Conservation (phyloP, 2,888 invertebrate genomes). For the Eulithis testata region DNA sequence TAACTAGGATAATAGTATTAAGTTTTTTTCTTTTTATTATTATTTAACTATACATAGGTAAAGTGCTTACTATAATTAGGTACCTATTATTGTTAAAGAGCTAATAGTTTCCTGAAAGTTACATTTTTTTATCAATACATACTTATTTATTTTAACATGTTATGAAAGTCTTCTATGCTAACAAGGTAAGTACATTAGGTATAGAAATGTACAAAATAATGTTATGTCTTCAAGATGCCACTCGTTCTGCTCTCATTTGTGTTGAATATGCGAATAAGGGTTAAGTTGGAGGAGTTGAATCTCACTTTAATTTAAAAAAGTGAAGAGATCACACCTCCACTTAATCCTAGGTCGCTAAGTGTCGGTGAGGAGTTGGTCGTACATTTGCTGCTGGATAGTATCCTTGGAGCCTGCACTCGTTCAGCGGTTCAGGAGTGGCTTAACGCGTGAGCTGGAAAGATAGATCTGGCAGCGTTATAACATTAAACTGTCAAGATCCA, state of each 20-base stretch:
- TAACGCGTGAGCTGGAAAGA: constrained; percentile 85
- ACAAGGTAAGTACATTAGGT: background rate
- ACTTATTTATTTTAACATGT: too few species aligned
- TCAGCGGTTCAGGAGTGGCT: constrained; percentile 51
- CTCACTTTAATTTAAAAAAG: constrained; percentile 84
- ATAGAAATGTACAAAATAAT: background rate
- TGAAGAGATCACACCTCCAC: constrained; percentile 86
- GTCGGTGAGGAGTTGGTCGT: constrained; percentile 8
- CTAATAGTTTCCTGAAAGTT: too few species aligned
- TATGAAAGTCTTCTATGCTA: too few species aligned
- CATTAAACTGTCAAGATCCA: constrained; percentile 82
- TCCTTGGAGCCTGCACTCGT: constrained; percentile 2
- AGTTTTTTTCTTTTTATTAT: too few species aligned
- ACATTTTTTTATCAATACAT: too few species aligned
- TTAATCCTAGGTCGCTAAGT: constrained; percentile 74
- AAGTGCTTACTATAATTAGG: too few species aligned
- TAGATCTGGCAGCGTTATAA: constrained; percentile 82
- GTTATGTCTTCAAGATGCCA: constrained; percentile 7
- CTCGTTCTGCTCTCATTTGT: constrained; percentile 33
- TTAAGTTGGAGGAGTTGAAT: constrained; percentile 86
- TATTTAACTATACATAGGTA: too few species aligned
- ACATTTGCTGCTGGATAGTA: background rate
- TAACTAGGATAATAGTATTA: too few species aligned
- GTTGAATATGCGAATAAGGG: constrained; percentile 71
- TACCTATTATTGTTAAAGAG: too few species aligned